Percentiles rank a stretch among this genome's conserved stretches.
phyloP scores from a whole-genome alignment of 2,888 invertebrate species.

The Orthosia gothica region DNA sequence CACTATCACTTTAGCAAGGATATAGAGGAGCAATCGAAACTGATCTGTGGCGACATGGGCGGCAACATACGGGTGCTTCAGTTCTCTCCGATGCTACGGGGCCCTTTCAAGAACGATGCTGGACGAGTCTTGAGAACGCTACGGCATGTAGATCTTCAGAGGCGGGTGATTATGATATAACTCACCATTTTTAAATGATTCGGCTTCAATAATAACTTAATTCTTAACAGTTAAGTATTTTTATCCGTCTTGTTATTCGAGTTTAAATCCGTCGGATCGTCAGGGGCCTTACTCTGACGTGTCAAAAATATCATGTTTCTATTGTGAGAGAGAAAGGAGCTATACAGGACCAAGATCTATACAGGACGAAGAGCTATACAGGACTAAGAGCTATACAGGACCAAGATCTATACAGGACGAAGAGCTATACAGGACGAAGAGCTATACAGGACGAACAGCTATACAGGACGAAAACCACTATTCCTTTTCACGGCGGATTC shows the following conservation, averaged over 20 bases:
- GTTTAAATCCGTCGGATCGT: background rate
- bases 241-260: background rate
- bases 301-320: no score
- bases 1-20: constrained; percentile 92
- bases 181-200: background rate
- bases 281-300: no score
- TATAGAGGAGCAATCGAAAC: constrained; percentile 91
- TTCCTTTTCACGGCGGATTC: no score
- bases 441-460: no score
- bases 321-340: no score
- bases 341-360: no score
- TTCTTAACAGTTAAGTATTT: background rate
- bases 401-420: no score
- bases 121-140: constrained; percentile 92
- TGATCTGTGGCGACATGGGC: constrained; percentile 94
- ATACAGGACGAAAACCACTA: no score
- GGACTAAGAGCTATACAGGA: no score
- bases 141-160: constrained; percentile 91
- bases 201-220: background rate
- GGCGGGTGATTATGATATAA: constrained; percentile 77
- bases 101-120: constrained; percentile 94
- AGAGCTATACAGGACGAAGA: no score
- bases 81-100: constrained; percentile 92
- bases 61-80: constrained; percentile 93
- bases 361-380: no score